phyloP scores from a whole-genome alignment of 2,113 vertebrate genomes.

The Sporophila hypoxantha region DNA sequence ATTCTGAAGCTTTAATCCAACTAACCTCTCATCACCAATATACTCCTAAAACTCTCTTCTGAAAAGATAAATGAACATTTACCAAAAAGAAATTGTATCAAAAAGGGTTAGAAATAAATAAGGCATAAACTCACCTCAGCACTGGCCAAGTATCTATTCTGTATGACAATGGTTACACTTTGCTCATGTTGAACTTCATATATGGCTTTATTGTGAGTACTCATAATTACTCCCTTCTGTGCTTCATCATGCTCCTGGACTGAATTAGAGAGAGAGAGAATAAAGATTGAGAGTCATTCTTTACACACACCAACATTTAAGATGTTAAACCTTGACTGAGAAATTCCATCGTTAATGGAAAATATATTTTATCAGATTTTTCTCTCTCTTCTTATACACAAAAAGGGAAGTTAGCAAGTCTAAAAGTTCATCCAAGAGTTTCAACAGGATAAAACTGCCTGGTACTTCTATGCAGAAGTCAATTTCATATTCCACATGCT shows the following conservation, averaged over 20 bases:
- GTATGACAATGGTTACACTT: conserved; percentile 50
- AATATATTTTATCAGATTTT: not conserved
- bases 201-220: conserved; percentile 55
- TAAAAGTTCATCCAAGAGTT: not conserved
- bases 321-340: not conserved
- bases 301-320: not conserved
- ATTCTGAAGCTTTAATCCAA: not conserved
- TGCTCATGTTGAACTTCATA: conserved; percentile 59
- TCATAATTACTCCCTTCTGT: conserved; percentile 62
- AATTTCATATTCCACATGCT: not conserved
- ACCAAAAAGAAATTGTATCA: not conserved
- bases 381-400: not conserved
- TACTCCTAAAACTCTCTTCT: not conserved
- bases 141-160: conserved; percentile 61
- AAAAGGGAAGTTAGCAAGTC: not conserved
- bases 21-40: not conserved
- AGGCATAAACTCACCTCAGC: conserved; percentile 57
- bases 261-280: not conserved
- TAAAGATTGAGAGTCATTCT: not conserved
- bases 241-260: conserved; percentile 63
- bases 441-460: not conserved
- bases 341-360: not conserved
- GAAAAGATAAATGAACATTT: not conserved
- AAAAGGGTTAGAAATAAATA: not conserved
- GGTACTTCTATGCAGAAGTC: not conserved